A percentile compares a stretch with the other conserved stretches of the same genome.
These are phyloP conservation scores for Pseudomyrmex cubaensis DNA, from an alignment of 1,140 invertebrate species.

Conservation along the genomic window DNA sequence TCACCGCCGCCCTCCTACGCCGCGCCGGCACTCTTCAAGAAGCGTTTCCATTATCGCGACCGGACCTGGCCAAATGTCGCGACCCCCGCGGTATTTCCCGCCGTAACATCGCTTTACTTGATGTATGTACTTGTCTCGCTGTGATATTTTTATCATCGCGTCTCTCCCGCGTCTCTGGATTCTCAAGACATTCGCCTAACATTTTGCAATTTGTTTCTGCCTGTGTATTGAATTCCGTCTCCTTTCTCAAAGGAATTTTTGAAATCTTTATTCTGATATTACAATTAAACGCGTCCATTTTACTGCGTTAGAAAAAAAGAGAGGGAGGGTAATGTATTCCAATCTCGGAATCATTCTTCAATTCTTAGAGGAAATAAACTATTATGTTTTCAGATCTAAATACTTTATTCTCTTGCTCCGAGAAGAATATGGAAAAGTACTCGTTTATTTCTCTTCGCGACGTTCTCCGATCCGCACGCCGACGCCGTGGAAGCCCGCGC, in stretches of 20 bases:
- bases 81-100: slow-evolving; percentile 55
- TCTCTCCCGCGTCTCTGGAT: slow-evolving; percentile 5
- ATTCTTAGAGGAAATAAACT: background rate
- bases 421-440: background rate
- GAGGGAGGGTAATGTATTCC: no score
- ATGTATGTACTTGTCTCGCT: slow-evolving; percentile 56
- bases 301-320: no score
- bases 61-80: slow-evolving; percentile 59
- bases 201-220: slow-evolving; percentile 32
- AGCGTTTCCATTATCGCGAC: slow-evolving; percentile 59
- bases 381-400: background rate
- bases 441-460: background rate
- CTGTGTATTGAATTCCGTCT: slow-evolving; percentile 27
- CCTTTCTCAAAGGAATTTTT: background rate
- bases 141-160: slow-evolving; percentile 49
- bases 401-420: background rate
- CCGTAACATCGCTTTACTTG: slow-evolving; percentile 44
- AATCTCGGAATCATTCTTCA: background rate
- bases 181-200: slow-evolving; percentile 38
- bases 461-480: background rate
- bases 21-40: slow-evolving; percentile 57
- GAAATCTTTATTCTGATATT: background rate
- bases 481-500: slow-evolving; percentile 39
- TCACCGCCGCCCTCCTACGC: slow-evolving; percentile 1
- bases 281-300: no score